Evolutionary conservation across 2,888 invertebrate genomes (phyloP).

Genomic region (Agonum fuliginosum): DNA sequence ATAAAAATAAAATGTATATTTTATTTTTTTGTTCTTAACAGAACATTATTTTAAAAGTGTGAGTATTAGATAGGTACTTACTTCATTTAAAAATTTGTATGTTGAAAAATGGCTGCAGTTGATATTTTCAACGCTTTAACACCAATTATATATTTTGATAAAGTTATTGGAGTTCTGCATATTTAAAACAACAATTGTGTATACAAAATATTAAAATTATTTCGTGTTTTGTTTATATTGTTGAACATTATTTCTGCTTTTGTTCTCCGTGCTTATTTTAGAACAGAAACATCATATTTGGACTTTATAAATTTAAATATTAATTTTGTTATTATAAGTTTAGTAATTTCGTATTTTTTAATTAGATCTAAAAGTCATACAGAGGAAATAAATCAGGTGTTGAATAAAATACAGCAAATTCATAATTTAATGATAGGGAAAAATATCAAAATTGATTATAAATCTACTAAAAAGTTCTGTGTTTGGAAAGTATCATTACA

Average conservation of each 20-base stretch:
- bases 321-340: not conserved
- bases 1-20: not conserved
- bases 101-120: too few species aligned
- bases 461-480: not conserved
- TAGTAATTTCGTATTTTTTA: not conserved
- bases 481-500: not conserved
- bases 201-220: not conserved
- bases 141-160: not conserved
- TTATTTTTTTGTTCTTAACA: not conserved
- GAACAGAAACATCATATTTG: not conserved
- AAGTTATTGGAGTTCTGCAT: not conserved
- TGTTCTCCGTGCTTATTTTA: not conserved
- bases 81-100: too few species aligned
- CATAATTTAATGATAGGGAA: not conserved
- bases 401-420: not conserved
- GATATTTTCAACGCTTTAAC: not conserved
- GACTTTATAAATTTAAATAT: slow-evolving; percentile 3
- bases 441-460: slow-evolving; percentile 2
- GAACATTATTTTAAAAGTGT: not conserved
- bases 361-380: not conserved
- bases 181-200: not conserved
- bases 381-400: not conserved
- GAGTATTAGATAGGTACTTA: too few species aligned
- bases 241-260: not conserved
- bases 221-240: not conserved